Percentiles rank a stretch among this genome's conserved stretches.
Conservation (phyloP, 2,113 vertebrate genomes). For the Tilapia sparmanii region DNA sequence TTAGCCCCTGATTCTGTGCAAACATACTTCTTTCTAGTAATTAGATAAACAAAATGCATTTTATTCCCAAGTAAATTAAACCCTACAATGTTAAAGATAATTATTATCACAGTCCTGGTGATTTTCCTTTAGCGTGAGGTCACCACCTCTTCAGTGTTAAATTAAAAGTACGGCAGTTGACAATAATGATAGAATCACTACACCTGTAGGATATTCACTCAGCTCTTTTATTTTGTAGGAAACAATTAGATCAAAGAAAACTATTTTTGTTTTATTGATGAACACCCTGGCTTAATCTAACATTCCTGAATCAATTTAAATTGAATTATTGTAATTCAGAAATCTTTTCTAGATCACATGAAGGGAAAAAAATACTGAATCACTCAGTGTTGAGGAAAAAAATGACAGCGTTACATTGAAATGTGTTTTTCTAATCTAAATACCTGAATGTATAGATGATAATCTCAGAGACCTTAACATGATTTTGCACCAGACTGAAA, state of each 20-base stretch:
- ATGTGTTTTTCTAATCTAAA: background rate
- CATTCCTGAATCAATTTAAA: background rate
- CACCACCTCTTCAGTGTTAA: background rate
- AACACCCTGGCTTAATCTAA: background rate
- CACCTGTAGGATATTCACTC: background rate
- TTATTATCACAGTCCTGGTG: background rate
- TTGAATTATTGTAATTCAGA: background rate
- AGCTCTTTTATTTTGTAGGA: background rate
- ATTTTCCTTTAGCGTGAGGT: background rate
- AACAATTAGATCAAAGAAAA: background rate
- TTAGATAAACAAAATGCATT: background rate
- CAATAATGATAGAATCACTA: background rate
- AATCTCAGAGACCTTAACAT: background rate
- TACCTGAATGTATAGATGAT: background rate
- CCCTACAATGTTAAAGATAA: background rate
- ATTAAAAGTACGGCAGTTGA: background rate
- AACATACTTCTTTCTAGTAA: background rate
- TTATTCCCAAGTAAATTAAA: background rate
- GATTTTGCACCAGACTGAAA: background rate
- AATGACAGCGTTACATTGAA: background rate
- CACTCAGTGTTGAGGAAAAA: background rate
- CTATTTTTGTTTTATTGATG: background rate
- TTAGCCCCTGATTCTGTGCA: background rate
- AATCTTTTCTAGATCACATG: background rate
- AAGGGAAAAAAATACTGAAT: background rate